Evolutionary conservation across 1,140 invertebrate species (phyloP), one percentile per base, ranked within the genome.

Genomic region (Pseudomyrmex pallidus): DNA sequence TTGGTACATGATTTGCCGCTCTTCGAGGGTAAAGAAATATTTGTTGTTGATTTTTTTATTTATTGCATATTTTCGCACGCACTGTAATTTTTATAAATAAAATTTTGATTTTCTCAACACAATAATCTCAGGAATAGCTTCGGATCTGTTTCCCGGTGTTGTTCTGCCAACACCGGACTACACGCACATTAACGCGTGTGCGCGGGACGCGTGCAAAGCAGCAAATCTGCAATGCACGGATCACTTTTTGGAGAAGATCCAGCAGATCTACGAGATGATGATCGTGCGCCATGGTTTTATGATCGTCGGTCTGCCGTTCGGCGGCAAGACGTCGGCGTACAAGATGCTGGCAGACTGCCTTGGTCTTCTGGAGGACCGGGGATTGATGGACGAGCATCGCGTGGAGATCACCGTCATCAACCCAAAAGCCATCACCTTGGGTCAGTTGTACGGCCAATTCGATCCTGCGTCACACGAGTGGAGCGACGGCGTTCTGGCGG

Each of bases 181-280:
- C 44, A 95, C 94, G 3, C 94, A 96, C 78, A 84, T 96, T 8
- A 95, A 95, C n/a, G 84, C 90, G 0, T 95, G 95, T 82, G 90
- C 96, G 0, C 92, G 94, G 52, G 95, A 96, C 85, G 96, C 96
- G 25, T 99, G 98, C 90, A 94, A 94, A 7, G 94, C 94, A 1
- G 95, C 96, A 20, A 99, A 99, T 92, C 94, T 99, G 5, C 98
- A 99, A 91, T 97, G 97, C 85, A 98, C 97, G 0, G 94, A 96
- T 0, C 97, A 98, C 94, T 99, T 99, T 91, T 92, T 98, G 83
- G 97, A 98, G 93, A 99, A 99, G 73, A 89, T 98, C 25, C 97
- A 98, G 80, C 97, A 99, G 95, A 96, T 99, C 22, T 99, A 98
- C 93, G 98, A 99, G 94, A 99, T 99, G 98, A 99, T 99, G 95